Evolutionary conservation across 1,140 invertebrate species (phyloP), one percentile per base, ranked within the genome.

Genomic region (Bradysia coprophila): DNA sequence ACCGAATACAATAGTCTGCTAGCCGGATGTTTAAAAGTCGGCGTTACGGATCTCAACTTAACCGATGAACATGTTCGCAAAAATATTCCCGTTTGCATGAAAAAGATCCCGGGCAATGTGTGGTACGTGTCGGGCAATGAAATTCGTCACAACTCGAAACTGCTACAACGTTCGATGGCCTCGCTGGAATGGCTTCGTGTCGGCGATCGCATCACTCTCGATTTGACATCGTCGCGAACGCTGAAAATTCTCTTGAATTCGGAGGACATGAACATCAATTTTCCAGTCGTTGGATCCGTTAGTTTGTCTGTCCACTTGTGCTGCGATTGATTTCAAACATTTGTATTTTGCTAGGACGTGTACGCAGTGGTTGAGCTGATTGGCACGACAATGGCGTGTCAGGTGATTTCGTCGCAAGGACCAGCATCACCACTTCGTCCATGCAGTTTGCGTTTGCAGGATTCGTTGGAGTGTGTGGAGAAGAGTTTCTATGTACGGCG

Each of bases 251-350:
- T 72, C 43, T 64, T 91, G 1, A 89, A 92, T 59, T 81, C 82
- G 1, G 79, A 85, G 60, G 84, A 90, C 52, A 71, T 87, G 55
- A 80, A 82, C n/a, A 68, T 81, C n/a, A 78, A 80, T 19, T 79
- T 79, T 18, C 65, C 68, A n/a, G 75, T 81, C 54, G 66, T 86
- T 45, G 78, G 81, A 18, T 80, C 78, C 57, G 76, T 78, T 53
- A 51, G 46, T 45, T 50, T 48, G 44, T 43, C 22, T 10, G 3
- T 18, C 13, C 20, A 21, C n/a, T 22, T n/a, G 36, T 43, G 11
- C 9, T 4, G 41, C 19, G 23, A 8, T 33, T 38, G 19, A 23
- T 32, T 39, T 36, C 31, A 40, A 5, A 37, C 15, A 13, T 39
- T 41, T 45, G 44, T 42, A 38, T 42, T 43, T 43, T 60, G 64